These are phyloP conservation scores for Seriola aureovittata DNA, from an alignment of 2,113 vertebrate species.

Conservation along the genomic window DNA sequence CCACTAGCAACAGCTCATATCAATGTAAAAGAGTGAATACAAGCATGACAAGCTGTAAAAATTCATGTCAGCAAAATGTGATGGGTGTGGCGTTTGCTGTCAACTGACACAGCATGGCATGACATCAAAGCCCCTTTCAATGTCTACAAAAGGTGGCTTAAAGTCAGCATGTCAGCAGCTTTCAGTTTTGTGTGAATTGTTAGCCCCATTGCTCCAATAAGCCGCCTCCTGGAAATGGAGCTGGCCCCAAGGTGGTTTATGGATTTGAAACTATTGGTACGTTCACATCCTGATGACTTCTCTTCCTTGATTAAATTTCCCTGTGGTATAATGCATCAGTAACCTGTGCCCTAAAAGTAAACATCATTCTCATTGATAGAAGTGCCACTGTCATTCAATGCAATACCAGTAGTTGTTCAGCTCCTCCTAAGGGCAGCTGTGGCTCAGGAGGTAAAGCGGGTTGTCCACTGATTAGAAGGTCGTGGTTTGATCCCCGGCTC, in stretches of 20 bases:
- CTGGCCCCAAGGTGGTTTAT: neutral
- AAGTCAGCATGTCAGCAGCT: conserved; percentile 40
- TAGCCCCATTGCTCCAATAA: neutral
- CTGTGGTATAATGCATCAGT: neutral
- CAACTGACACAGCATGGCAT: conserved; percentile 17
- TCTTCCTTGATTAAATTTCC: neutral
- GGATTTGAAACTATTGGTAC: neutral
- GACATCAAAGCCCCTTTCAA: conserved; percentile 38
- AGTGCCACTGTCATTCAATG: neutral
- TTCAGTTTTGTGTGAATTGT: neutral
- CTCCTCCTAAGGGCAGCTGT: no score
- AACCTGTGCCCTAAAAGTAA: neutral
- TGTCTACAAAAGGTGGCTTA: conserved; percentile 32
- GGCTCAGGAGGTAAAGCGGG: no score
- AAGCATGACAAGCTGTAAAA: conserved; percentile 24
- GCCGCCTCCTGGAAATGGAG: neutral
- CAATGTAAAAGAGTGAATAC: conserved; percentile 7
- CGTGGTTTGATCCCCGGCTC: no score
- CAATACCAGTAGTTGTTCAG: neutral
- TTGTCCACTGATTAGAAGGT: no score
- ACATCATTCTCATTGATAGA: neutral
- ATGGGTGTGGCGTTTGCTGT: conserved; percentile 18
- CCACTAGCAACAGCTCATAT: neutral
- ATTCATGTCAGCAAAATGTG: conserved; percentile 34
- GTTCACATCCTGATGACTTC: neutral